Conservation (phyloP, 2,888 invertebrate genomes). For the Phengaris arion region DNA sequence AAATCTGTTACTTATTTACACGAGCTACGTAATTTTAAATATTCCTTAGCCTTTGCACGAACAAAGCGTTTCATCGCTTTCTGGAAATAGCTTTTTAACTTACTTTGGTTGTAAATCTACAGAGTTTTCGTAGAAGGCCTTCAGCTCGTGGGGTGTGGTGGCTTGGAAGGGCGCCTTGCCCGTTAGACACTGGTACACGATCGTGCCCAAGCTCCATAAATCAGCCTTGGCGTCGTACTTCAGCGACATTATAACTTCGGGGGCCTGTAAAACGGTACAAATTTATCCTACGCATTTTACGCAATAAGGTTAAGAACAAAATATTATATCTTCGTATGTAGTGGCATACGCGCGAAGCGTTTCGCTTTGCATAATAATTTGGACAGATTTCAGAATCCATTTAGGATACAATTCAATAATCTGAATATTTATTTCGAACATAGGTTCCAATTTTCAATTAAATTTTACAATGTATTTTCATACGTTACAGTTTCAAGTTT, state of each 20-base stretch:
- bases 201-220: slow-evolving; percentile 99
- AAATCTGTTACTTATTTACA: too few species aligned
- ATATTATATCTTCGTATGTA: neutral
- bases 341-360: neutral
- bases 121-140: slow-evolving; percentile 98
- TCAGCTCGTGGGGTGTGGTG: slow-evolving; percentile 97
- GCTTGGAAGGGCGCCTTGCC: slow-evolving; percentile 99
- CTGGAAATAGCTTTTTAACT: slow-evolving; percentile 51
- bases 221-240: slow-evolving; percentile 99
- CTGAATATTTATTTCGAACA: neutral
- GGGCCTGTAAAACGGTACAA: slow-evolving; percentile 82
- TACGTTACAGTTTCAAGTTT: too few species aligned
- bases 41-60: neutral
- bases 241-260: slow-evolving; percentile 99
- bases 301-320: neutral
- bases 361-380: slow-evolving; percentile 8
- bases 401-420: neutral
- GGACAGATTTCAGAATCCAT: neutral
- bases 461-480: neutral
- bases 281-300: neutral
- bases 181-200: slow-evolving; percentile 98
- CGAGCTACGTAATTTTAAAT: neutral
- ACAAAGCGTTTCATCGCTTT: neutral
- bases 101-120: slow-evolving; percentile 93
- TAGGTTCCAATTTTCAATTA: neutral